Conservation (phyloP, 2,113 vertebrate species). For the Heloderma charlesbogerti region DNA sequence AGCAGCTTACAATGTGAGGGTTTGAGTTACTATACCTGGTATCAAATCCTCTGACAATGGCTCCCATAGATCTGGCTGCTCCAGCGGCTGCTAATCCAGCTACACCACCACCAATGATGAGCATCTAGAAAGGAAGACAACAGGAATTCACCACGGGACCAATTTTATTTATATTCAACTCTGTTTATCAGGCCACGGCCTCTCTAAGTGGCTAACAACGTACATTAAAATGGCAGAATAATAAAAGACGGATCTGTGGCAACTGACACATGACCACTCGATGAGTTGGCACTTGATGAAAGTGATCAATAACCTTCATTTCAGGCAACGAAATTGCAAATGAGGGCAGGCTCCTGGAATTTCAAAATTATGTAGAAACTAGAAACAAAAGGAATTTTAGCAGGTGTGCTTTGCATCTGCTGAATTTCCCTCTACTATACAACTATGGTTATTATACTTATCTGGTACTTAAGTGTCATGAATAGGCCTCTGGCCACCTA, state of each 20-base stretch:
- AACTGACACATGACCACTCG: background rate
- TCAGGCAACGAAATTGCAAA: too few species aligned
- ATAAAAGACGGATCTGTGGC: background rate
- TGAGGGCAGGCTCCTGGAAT: too few species aligned
- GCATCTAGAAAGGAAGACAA: slow-evolving; percentile 69
- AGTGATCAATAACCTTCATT: too few species aligned
- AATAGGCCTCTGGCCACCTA: too few species aligned
- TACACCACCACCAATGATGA: slow-evolving; percentile 85
- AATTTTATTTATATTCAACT: background rate
- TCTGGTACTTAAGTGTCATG: too few species aligned
- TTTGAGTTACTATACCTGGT: slow-evolving; percentile 71
- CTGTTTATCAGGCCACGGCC: background rate
- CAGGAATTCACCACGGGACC: too few species aligned
- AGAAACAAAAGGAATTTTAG: background rate
- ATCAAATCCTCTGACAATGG: slow-evolving; percentile 84
- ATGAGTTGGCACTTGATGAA: too few species aligned
- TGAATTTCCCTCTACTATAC: background rate
- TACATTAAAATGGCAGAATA: too few species aligned
- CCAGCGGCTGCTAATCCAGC: slow-evolving; percentile 84
- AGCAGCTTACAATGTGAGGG: background rate
- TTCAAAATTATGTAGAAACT: too few species aligned
- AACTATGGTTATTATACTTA: background rate
- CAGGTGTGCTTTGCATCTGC: background rate
- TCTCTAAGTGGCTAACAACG: background rate
- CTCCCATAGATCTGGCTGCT: slow-evolving; percentile 85